Percentiles rank a stretch among this genome's conserved stretches.
These are phyloP conservation scores for Chymomyza fuscimana DNA, from an alignment of 2,888 invertebrate species.

Conservation along the genomic window DNA sequence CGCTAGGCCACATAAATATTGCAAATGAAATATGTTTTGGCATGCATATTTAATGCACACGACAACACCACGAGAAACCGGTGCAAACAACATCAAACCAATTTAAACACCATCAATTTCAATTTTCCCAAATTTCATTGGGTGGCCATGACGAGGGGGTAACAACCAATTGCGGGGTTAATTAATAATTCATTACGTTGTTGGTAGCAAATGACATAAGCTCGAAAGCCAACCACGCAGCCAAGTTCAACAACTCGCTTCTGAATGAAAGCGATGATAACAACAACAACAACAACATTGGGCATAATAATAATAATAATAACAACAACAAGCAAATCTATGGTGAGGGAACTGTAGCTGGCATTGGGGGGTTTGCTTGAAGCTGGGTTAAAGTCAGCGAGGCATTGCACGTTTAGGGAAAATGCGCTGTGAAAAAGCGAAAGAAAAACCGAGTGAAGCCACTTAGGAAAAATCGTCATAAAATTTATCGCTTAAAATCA, in stretches of 20 bases:
- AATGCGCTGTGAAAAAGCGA: constrained; percentile 30
- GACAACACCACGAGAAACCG: constrained; percentile 35
- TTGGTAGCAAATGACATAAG: constrained; percentile 62
- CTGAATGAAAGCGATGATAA: constrained; percentile 32
- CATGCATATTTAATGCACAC: constrained; percentile 63
- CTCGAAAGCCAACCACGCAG: constrained; percentile 43
- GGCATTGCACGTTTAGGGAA: constrained; percentile 50
- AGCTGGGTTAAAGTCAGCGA: not conserved
- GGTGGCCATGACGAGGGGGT: constrained; percentile 11
- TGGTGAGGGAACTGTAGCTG: no score
- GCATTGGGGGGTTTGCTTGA: not conserved
- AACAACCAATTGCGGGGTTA: constrained; percentile 24
- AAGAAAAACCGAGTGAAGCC: constrained; percentile 33
- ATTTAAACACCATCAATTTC: constrained; percentile 63
- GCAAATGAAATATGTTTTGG: constrained; percentile 65
- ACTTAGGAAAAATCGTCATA: constrained; percentile 55
- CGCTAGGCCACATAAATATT: constrained; percentile 44
- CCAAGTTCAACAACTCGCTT: constrained; percentile 58
- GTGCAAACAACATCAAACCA: constrained; percentile 40
- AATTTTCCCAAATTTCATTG: constrained; percentile 58
- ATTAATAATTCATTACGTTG: constrained; percentile 67
- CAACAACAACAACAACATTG: constrained; percentile 9
- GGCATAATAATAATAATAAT: not conserved
- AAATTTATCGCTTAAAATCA: constrained; percentile 45
- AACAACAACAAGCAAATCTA: not conserved